phyloP scores from a whole-genome alignment of 1,140 invertebrate species.

The Dermatophagoides farinae region DNA sequence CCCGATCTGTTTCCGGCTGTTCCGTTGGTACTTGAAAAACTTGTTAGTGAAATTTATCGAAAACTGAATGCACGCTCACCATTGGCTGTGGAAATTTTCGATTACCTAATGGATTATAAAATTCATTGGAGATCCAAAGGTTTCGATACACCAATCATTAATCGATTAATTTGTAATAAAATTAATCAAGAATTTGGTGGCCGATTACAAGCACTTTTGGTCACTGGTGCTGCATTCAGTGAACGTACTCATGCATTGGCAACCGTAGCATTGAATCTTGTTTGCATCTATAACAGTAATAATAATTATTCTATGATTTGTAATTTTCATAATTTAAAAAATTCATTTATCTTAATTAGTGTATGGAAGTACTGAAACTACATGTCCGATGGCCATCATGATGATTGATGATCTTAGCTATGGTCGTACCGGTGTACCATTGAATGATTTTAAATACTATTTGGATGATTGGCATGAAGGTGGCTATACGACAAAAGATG shows the following conservation, averaged over 20 bases:
- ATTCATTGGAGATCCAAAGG: background rate
- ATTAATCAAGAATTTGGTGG: conserved; percentile 8
- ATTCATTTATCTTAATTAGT: background rate
- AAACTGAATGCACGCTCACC: conserved; percentile 54
- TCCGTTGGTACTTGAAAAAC: conserved; percentile 81
- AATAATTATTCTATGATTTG: background rate
- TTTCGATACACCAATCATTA: conserved; percentile 14
- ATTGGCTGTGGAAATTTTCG: conserved; percentile 18
- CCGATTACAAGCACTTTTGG: conserved; percentile 30
- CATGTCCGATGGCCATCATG: background rate
- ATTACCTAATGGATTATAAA: conserved; percentile 1
- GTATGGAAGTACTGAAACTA: conserved; percentile 11
- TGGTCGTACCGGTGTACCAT: background rate
- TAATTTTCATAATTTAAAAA: conserved; percentile 4
- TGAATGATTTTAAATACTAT: conserved; percentile 18
- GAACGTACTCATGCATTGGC: conserved; percentile 35
- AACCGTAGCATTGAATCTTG: conserved; percentile 37
- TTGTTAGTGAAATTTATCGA: conserved; percentile 83
- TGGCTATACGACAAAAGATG: conserved; percentile 64
- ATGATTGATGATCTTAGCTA: background rate
- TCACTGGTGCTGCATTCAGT: conserved; percentile 53
- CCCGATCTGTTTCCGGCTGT: conserved; percentile 88
- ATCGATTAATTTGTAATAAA: conserved; percentile 11
- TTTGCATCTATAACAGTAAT: conserved; percentile 43
- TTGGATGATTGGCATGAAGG: conserved; percentile 39